phyloP scores from a whole-genome alignment of 2,888 invertebrate species.

The Congeria kusceri region DNA sequence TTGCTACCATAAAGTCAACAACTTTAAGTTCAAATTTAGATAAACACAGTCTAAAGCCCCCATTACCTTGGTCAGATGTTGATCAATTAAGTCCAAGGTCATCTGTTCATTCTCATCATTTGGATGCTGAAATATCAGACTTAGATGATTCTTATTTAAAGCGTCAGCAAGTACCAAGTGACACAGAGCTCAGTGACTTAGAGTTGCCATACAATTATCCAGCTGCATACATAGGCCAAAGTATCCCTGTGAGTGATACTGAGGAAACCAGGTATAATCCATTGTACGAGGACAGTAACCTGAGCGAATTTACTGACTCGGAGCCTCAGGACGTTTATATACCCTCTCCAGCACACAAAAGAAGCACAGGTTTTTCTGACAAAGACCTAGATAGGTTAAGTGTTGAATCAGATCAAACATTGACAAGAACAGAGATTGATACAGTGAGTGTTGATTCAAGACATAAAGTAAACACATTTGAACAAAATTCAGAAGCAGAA shows the following conservation, averaged over 20 bases:
- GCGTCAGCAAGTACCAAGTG: conserved; percentile 48
- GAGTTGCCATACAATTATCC: conserved; percentile 49
- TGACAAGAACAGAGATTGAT: conserved; percentile 11
- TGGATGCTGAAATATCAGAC: not conserved
- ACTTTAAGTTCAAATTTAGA: conserved; percentile 16
- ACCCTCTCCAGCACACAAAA: conserved; percentile 16
- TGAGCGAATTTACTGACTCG: conserved; percentile 51
- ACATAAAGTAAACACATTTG: not conserved
- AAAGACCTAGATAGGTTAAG: conserved; percentile 29
- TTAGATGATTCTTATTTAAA: conserved; percentile 27
- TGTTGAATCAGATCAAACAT: conserved; percentile 20
- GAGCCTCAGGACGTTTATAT: conserved; percentile 47
- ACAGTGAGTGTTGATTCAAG: conserved; percentile 13
- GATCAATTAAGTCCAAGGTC: conserved; percentile 2
- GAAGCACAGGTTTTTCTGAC: conserved; percentile 5
- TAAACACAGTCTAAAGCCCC: conserved; percentile 5
- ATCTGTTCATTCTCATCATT: not conserved
- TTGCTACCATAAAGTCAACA: conserved; percentile 1
- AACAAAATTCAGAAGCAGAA: conserved; percentile 18
- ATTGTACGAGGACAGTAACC: conserved; percentile 48
- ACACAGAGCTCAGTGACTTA: conserved; percentile 14
- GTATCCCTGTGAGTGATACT: conserved; percentile 35
- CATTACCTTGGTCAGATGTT: conserved; percentile 4
- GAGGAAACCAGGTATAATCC: conserved; percentile 54
- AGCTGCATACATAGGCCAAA: conserved; percentile 22